Base-by-base conservation (phyloP, 92 coral and sea anemone genomes). In the Bergia sp. region DNA sequence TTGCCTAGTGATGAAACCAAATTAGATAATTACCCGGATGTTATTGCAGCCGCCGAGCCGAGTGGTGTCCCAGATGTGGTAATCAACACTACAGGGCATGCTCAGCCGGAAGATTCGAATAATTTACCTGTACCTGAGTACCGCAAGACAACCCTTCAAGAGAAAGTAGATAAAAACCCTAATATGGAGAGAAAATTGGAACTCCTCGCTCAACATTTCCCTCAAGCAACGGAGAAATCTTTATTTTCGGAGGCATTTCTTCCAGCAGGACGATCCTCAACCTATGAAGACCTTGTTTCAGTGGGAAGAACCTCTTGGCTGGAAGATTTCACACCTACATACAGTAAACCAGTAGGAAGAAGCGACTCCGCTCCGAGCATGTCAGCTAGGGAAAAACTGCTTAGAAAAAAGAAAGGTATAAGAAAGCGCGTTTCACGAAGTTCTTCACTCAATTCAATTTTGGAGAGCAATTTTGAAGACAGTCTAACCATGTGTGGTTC, bases 361-460 rank as follows among this genome's bases (percentile, higher is more conserved):
- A 85, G 92, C 7, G 90, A 85, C 36, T 95, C 98, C 15, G 93
- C 90, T 38, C 98, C 98, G 41, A 90, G 94, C 73, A 15, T 86
- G 29, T 47, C 61, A 49, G 89, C 95, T 23, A 92, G 89, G 73
- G 91, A 94, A 78, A 89, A 76, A 23, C 65, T 92, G 40, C 43
- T 57, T 47, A 53, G 80, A 65, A 38, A 40, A 80, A 44, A 21
- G 6, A 88, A 45, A 44, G n/a, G 36, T 8, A 84, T 37, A 73
- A 37, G 77, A 16, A 71, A 71, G 1, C 78, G 41, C 10, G 87
- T 71, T 10, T 44, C 87, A 36, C 78, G 87, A 11, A 43, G 65
- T 16, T 84, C 87, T 12, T 84, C 87, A 49, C 87, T 84, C 65
- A 71, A 71, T 71, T 72, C 79, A 23, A 84, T 84, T 37, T 15